Evolutionary conservation across 2,797 vertebrate genomes (phyloP).

Genomic region (Harpagifer antarcticus): DNA sequence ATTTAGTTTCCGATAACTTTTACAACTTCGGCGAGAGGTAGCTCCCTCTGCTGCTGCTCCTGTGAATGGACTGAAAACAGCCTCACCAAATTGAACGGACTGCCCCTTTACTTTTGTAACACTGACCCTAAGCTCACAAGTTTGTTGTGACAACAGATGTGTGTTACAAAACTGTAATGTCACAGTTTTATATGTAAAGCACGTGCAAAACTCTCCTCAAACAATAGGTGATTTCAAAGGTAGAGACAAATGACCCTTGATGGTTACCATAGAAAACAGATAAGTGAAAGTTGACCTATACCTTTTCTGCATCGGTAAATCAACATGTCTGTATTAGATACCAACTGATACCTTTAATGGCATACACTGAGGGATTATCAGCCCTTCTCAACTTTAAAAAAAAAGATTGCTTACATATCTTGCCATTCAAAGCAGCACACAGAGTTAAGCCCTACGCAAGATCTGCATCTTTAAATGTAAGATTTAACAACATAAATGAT

Average conservation of each 20-base stretch:
- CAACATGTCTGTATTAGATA: neutral
- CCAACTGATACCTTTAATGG: no score
- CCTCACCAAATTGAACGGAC: neutral
- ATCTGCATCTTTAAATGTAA: no score
- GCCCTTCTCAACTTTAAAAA: no score
- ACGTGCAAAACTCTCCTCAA: neutral
- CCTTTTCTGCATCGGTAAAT: neutral
- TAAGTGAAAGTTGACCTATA: neutral
- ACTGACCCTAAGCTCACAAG: neutral
- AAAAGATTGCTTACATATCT: no score
- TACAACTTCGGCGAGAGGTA: slow-evolving; percentile 31
- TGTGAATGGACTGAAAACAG: neutral
- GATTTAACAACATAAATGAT: no score
- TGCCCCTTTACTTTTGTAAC: slow-evolving; percentile 10
- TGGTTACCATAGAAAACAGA: neutral
- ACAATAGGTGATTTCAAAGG: neutral
- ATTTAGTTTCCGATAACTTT: slow-evolving; percentile 20
- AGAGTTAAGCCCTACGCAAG: no score
- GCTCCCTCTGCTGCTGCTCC: slow-evolving; percentile 69
- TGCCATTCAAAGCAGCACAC: no score
- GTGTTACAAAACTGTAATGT: neutral
- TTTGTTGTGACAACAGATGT: neutral
- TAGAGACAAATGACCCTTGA: neutral
- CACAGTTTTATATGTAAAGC: neutral
- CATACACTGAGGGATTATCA: no score